Conservation (phyloP, 2,888 invertebrate species). For the Pachydiplax longipennis region DNA sequence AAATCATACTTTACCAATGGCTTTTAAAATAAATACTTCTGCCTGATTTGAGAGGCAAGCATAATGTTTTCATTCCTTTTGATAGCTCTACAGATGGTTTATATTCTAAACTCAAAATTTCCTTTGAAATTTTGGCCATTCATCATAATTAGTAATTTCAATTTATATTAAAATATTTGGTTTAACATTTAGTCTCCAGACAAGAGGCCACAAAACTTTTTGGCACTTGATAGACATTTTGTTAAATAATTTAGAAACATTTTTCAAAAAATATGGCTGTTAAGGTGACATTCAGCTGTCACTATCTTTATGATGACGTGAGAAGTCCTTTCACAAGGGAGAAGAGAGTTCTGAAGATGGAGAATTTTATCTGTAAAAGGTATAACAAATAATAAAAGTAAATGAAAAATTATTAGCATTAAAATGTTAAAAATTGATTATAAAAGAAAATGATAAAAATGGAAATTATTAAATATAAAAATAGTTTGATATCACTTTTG, state of each 20-base stretch:
- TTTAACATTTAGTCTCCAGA: not conserved
- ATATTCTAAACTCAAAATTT: too few relatives aligned
- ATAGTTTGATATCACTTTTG: too few relatives aligned
- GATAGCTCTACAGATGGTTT: too few relatives aligned
- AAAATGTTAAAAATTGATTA: too few relatives aligned
- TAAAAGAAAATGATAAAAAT: too few relatives aligned
- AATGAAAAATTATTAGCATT: too few relatives aligned
- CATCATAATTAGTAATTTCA: not conserved
- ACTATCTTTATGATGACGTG: constrained; percentile 14
- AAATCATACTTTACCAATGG: not conserved
- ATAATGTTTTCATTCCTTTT: not conserved
- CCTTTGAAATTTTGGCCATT: too few relatives aligned
- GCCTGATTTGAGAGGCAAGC: too few relatives aligned
- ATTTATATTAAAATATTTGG: not conserved
- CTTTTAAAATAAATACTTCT: not conserved
- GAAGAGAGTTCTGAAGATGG: constrained; percentile 46
- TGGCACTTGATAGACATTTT: not conserved
- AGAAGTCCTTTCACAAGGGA: constrained; percentile 43
- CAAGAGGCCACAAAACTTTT: not conserved
- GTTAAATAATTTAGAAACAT: not conserved
- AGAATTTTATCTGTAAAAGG: constrained; percentile 45
- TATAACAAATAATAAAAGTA: not conserved
- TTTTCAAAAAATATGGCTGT: not conserved
- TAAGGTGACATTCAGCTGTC: not conserved
- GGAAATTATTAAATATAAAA: too few relatives aligned